A percentile compares a stretch with the other conserved stretches of the same genome.
These are phyloP conservation scores for Seriola aureovittata DNA, from an alignment of 2,113 vertebrate species.

Conservation along the genomic window DNA sequence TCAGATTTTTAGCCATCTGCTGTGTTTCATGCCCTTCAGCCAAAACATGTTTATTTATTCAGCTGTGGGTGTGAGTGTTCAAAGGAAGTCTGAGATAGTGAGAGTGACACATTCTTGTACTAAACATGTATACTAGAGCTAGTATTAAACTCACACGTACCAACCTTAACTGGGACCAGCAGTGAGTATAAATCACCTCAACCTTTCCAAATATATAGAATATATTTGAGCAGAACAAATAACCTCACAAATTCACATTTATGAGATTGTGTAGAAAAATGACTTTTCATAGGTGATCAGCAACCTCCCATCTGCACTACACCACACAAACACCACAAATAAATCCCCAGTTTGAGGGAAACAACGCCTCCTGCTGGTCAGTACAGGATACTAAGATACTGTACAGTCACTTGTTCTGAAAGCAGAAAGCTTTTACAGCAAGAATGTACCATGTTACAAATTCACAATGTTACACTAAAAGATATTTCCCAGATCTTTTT, in stretches of 20 bases:
- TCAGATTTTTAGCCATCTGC: neutral
- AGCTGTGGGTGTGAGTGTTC: conserved; percentile 12
- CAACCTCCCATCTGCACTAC: neutral
- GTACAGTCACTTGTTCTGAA: neutral
- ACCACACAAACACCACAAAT: neutral
- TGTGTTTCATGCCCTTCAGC: neutral
- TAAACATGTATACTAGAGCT: neutral
- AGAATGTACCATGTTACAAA: neutral
- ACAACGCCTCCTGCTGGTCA: conserved; percentile 27
- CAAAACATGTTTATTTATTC: neutral
- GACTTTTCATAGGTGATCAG: neutral
- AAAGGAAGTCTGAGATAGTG: neutral
- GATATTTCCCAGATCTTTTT: neutral
- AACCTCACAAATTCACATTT: neutral
- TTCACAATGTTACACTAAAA: too few relatives aligned
- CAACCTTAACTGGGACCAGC: neutral
- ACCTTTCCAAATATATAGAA: neutral
- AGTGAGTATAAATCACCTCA: neutral
- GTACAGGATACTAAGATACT: neutral
- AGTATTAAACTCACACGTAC: neutral
- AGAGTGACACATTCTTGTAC: neutral
- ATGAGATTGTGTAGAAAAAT: neutral
- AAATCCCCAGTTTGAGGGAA: neutral
- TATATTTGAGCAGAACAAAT: neutral
- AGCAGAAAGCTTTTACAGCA: neutral